phyloP scores from a whole-genome alignment of 2,113 vertebrate genomes.

The Odontesthes bonariensis region DNA sequence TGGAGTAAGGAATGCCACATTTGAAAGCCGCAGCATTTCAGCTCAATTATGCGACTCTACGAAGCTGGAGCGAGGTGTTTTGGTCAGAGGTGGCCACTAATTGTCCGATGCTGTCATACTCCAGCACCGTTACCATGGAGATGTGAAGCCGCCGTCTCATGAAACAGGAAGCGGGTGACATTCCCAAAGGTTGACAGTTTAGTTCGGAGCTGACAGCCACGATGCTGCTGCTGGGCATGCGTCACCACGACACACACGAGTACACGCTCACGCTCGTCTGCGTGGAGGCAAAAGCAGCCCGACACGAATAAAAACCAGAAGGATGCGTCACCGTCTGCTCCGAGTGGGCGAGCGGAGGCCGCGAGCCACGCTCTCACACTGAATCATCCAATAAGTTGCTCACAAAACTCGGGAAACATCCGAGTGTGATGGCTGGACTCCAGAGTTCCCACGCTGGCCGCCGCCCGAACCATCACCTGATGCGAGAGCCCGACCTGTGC shows the following conservation, averaged over 20 bases:
- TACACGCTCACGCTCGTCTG: conserved; percentile 12
- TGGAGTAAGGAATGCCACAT: conserved; percentile 13
- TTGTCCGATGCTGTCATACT: conserved; percentile 37
- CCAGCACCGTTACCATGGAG: conserved; percentile 30
- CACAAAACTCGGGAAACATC: too few species aligned
- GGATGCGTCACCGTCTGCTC: conserved; percentile 60
- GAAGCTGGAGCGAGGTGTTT: conserved; percentile 48
- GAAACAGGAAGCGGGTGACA: conserved; percentile 44
- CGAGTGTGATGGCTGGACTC: too few species aligned
- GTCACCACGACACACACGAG: conserved; percentile 11
- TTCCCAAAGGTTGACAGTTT: conserved; percentile 49
- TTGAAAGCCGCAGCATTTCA: conserved; percentile 40
- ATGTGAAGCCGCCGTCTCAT: conserved; percentile 35
- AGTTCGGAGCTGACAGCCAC: conserved; percentile 46
- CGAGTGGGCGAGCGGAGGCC: not conserved
- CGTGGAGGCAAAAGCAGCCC: not conserved
- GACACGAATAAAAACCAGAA: conserved; percentile 50
- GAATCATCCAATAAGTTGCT: too few species aligned
- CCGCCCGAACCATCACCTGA: too few species aligned
- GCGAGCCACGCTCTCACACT: too few species aligned
- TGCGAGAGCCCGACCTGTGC: too few species aligned
- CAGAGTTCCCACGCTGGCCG: too few species aligned
- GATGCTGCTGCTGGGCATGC: conserved; percentile 33
- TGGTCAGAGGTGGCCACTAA: conserved; percentile 54
- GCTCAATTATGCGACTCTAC: conserved; percentile 31